These are phyloP conservation scores for Thereuonema tuberculata DNA, from an alignment of 1,140 invertebrate genomes.

Conservation along the genomic window DNA sequence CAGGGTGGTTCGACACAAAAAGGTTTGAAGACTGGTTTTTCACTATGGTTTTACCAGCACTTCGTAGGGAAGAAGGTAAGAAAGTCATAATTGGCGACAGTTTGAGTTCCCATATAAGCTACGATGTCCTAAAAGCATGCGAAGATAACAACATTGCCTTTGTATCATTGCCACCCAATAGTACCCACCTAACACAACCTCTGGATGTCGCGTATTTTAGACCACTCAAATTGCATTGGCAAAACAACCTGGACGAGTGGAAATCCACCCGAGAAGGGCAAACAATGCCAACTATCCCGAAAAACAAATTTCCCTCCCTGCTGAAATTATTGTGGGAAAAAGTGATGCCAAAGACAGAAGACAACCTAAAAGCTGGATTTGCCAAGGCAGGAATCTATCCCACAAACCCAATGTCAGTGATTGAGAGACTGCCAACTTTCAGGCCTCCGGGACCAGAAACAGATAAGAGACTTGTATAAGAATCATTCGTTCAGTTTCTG, in stretches of 20 bases:
- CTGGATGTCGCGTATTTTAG: slow-evolving; percentile 31
- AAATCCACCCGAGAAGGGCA: background rate
- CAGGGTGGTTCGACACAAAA: slow-evolving; percentile 21
- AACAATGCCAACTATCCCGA: background rate
- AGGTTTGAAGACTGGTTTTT: slow-evolving; percentile 21
- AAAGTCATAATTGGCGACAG: slow-evolving; percentile 19
- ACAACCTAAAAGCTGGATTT: background rate
- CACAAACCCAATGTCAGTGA: background rate
- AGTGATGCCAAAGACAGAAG: background rate
- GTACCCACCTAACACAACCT: slow-evolving; percentile 30
- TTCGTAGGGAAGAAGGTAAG: too few species aligned
- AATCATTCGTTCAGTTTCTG: background rate
- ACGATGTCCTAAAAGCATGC: slow-evolving; percentile 13
- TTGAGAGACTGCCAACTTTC: background rate
- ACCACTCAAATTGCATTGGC: slow-evolving; percentile 28
- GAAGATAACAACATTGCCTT: slow-evolving; percentile 27
- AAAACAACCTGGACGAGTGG: background rate
- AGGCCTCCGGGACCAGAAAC: background rate
- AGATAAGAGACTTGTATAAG: background rate
- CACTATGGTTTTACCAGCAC: too few species aligned
- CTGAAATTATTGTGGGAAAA: background rate
- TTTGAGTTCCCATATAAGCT: slow-evolving; percentile 11
- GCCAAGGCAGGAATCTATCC: background rate
- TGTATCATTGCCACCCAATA: slow-evolving; percentile 29
- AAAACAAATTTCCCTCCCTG: background rate